These are phyloP conservation scores for Pedetes capensis DNA, from an alignment of 2,113 vertebrate species.

Conservation along the genomic window DNA sequence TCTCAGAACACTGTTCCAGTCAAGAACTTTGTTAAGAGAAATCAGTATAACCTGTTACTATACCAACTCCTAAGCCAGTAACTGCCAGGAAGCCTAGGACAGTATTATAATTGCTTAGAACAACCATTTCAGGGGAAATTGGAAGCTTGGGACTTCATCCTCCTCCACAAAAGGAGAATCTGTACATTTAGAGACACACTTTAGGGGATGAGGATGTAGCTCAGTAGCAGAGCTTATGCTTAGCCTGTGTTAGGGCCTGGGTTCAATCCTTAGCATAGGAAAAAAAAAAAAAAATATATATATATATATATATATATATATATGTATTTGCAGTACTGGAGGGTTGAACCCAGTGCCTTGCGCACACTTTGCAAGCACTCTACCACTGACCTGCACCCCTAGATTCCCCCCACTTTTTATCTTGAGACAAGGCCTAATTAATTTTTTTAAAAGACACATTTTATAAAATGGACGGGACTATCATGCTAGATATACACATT, in stretches of 20 bases:
- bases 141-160: neutral
- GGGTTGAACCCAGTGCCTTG: no score
- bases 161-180: neutral
- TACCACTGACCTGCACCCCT: no score
- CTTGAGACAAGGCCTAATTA: no score
- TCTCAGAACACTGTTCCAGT: neutral
- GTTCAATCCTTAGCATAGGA: neutral
- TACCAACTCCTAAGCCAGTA: neutral
- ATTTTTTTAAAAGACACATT: no score
- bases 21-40: neutral
- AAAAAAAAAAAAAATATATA: neutral
- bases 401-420: no score
- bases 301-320: no score
- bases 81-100: neutral
- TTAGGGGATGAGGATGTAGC: neutral
- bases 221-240: no score
- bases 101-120: neutral
- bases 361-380: no score
- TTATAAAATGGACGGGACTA: no score
- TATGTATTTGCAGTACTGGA: no score
- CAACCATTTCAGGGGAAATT: neutral
- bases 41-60: neutral
- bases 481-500: no score
- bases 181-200: neutral
- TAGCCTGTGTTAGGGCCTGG: no score